Base-by-base conservation (phyloP, 2,888 invertebrate genomes). In the Torymus auratus region DNA sequence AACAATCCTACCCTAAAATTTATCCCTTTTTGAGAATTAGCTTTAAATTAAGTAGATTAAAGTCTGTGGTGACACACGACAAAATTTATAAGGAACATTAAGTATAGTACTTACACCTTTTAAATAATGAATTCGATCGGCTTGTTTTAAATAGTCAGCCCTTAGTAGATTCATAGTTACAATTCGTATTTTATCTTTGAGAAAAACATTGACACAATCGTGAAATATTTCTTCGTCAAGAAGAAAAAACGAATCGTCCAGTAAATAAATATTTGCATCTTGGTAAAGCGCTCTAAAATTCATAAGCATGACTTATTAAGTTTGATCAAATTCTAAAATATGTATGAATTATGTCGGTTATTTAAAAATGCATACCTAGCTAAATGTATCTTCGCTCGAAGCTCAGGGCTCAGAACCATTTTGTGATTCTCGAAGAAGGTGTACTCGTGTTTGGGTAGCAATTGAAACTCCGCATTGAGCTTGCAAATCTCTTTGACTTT, bases 191-290 rank as follows among this genome's bases (percentile, higher is more conserved):
- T 95, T 94, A 83, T 94, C 92, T 20, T 93, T 92, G 84, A 96
- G 91, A 85, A 94, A 94, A 15, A 90, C 90, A 52, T 90, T 90
- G 80, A 95, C 93, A 80, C 95, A 96, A 90, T 95, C 93, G 81
- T 96, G 94, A 87, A 96, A 96, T 2, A 96, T 56, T 69, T 58
- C 23, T 83, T 69, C n/a, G 88, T 96, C 96, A 0, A 96, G 96
- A 0, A 96, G 96, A 28, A 95, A 95, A 28, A 96, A 91, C 0
- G 96, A 96, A 89, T 96, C 96, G 86, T 96, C 96, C 75, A 96
- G 89, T 70, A 96, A 91, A 86, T 96, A 96, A 69, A 96, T 93
- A 85, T 96, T 96, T 0, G 96, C 95, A 84, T 95, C 93, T 86
- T 94, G 93, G 87, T 96, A 96, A 65, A 96, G 92, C 5, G 95